Percentiles rank a stretch among this genome's conserved stretches.
These are phyloP conservation scores for Phrynocephalus guinanensis DNA, from an alignment of 2,797 vertebrate genomes.

Conservation along the genomic window DNA sequence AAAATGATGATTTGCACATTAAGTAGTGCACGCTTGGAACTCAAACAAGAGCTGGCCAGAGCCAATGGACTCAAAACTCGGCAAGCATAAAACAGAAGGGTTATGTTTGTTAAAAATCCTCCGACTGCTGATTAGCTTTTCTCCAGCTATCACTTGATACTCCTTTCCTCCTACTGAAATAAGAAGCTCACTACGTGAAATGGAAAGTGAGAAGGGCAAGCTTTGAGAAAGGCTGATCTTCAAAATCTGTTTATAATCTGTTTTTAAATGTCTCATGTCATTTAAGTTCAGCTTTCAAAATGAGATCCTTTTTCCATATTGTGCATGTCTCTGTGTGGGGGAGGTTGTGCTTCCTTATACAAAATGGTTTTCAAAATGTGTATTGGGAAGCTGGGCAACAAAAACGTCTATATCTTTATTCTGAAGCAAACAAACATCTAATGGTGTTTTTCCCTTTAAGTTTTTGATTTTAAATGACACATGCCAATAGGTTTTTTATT, in stretches of 20 bases:
- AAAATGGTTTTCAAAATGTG: neutral
- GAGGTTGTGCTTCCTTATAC: no score
- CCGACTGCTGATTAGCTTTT: conserved; percentile 3
- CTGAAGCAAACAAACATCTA: neutral
- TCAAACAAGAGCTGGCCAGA: conserved; percentile 55
- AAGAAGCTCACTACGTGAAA: conserved; percentile 4
- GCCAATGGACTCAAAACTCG: conserved; percentile 32
- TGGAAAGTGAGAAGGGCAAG: neutral
- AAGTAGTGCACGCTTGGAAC: conserved; percentile 54
- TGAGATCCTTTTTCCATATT: neutral
- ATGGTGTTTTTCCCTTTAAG: neutral
- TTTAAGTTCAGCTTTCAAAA: conserved; percentile 12
- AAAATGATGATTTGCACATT: conserved; percentile 51
- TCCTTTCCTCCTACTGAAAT: conserved; percentile 29
- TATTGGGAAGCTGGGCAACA: neutral
- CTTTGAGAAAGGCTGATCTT: neutral
- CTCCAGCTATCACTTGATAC: conserved; percentile 28
- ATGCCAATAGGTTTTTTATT: neutral
- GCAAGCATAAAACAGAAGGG: conserved; percentile 16
- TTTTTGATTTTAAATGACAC: neutral
- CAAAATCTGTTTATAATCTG: conserved; percentile 7
- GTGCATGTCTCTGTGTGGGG: no score
- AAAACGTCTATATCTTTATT: neutral
- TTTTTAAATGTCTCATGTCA: neutral
- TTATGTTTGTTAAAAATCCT: conserved; percentile 15